These are phyloP conservation scores for Drosophila dives DNA, from an alignment of 2,888 invertebrate genomes.

Conservation along the genomic window DNA sequence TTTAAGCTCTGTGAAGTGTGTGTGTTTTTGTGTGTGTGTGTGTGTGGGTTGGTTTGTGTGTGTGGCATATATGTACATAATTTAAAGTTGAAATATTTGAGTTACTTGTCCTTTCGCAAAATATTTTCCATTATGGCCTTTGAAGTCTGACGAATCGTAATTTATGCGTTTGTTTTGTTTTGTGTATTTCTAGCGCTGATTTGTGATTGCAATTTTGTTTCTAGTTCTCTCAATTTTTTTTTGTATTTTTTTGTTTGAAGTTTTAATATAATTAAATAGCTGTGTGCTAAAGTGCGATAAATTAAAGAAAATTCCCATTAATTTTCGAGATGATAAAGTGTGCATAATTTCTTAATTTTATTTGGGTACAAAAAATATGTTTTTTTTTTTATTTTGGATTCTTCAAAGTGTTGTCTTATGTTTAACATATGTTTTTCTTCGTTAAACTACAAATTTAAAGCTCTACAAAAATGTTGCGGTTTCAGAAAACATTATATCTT, in stretches of 20 bases:
- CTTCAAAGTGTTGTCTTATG: not conserved
- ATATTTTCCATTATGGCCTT: constrained; percentile 8
- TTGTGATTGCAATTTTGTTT: constrained; percentile 21
- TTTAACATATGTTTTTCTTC: not conserved
- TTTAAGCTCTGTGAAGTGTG: constrained; percentile 14
- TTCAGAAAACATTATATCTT: not conserved
- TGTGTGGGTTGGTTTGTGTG: constrained; percentile 5
- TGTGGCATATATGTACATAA: constrained; percentile 3
- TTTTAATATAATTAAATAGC: not conserved
- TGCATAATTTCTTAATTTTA: not conserved
- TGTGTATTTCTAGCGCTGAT: constrained; percentile 14
- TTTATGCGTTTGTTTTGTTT: constrained; percentile 17
- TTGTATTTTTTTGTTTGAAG: not conserved
- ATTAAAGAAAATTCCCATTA: not conserved
- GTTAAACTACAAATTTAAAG: not conserved
- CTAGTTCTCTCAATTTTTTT: not conserved
- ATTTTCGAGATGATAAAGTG: not conserved
- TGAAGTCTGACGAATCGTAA: constrained; percentile 10
- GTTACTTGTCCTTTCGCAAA: constrained; percentile 2
- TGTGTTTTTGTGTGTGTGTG: constrained; percentile 2
- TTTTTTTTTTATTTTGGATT: not conserved
- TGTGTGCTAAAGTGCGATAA: not conserved
- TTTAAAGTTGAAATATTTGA: not conserved
- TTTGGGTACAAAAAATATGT: not conserved
- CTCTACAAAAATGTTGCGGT: not conserved